A percentile compares a stretch with the other conserved stretches of the same genome.
Conservation (phyloP, 2,113 vertebrate genomes). For the Elephas maximus region DNA sequence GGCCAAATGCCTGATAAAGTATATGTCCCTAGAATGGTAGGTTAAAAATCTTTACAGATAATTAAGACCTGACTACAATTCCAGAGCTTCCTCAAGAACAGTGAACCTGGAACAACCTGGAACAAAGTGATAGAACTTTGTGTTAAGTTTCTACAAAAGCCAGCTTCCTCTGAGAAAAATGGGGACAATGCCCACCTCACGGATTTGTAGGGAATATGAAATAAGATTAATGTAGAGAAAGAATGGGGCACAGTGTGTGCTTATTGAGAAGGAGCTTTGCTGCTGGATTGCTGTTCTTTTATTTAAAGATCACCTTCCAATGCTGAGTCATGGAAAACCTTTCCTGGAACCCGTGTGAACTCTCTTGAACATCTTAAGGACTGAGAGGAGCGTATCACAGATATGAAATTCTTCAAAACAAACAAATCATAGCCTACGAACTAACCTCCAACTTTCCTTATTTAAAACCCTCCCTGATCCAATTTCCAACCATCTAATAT, state of each 20-base stretch:
- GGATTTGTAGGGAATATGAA: neutral
- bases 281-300: neutral
- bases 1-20: neutral
- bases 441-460: neutral
- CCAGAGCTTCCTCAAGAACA: neutral
- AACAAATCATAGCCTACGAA: neutral
- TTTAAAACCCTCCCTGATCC: neutral
- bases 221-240: neutral
- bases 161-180: neutral
- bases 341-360: neutral
- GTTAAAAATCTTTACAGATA: neutral
- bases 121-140: neutral
- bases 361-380: neutral
- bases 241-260: neutral
- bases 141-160: neutral
- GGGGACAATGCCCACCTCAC: neutral
- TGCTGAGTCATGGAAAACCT: neutral
- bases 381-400: neutral
- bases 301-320: neutral
- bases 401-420: conserved; percentile 19
- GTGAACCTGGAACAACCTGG: neutral
- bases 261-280: neutral
- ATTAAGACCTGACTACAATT: neutral
- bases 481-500: neutral
- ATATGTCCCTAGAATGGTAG: neutral